Conservation (phyloP, 2,113 vertebrate genomes). For the Heteronetta atricapilla region DNA sequence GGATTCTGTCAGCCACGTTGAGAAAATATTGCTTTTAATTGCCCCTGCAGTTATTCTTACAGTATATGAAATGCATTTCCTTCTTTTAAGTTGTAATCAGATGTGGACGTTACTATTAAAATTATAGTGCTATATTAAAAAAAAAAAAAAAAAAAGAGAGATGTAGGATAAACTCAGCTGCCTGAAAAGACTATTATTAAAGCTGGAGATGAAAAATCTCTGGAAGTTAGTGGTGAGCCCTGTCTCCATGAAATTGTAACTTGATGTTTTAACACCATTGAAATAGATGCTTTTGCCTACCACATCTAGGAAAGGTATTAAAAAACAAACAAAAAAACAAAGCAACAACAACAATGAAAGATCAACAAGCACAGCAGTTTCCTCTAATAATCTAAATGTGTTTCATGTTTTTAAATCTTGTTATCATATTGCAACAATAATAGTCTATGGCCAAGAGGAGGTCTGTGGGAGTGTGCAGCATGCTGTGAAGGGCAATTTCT, state of each 20-base stretch:
- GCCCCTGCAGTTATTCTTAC: neutral
- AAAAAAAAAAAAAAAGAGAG: neutral
- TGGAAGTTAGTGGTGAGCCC: neutral
- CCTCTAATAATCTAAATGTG: neutral
- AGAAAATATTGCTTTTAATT: neutral
- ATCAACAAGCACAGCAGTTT: neutral
- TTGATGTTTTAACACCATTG: neutral
- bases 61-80: neutral
- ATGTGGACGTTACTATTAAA: neutral
- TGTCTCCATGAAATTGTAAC: neutral
- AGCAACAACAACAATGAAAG: too few relatives aligned
- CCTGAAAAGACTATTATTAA: neutral
- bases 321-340: neutral
- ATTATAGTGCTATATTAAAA: neutral
- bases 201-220: neutral
- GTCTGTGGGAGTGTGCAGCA: too few relatives aligned
- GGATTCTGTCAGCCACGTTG: neutral
- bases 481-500: too few relatives aligned
- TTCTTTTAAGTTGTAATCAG: neutral
- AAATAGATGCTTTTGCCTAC: neutral
- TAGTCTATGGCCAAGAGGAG: neutral
- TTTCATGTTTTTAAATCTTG: neutral
- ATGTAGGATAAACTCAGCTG: neutral
- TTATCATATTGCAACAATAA: neutral
- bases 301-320: neutral